phyloP scores from a whole-genome alignment of 2,797 vertebrate genomes.

The Natrix natrix region DNA sequence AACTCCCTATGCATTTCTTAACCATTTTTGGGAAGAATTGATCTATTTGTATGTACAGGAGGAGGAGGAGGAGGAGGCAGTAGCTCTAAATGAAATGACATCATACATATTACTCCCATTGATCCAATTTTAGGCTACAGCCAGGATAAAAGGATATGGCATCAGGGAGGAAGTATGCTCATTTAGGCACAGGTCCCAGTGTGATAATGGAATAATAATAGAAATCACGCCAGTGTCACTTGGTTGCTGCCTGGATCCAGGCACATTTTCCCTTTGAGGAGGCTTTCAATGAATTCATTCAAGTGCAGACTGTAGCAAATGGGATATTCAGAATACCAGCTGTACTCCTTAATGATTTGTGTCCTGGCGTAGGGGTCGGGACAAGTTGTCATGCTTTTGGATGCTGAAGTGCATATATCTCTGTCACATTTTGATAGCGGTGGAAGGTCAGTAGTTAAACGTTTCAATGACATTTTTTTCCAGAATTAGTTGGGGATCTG shows the following conservation, averaged over 20 bases:
- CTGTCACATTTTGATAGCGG: slow-evolving; percentile 57
- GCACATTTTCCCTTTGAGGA: slow-evolving; percentile 65
- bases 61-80: slow-evolving; percentile 49
- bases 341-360: slow-evolving; percentile 66
- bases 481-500: slow-evolving; percentile 48
- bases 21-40: slow-evolving; percentile 87
- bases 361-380: slow-evolving; percentile 44
- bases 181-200: slow-evolving; percentile 84
- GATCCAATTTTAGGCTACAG: slow-evolving; percentile 76
- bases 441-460: slow-evolving; percentile 69
- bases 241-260: slow-evolving; percentile 68
- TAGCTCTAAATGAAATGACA: slow-evolving; percentile 78
- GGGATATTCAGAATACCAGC: slow-evolving; percentile 66
- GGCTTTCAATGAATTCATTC: slow-evolving; percentile 70
- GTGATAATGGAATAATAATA: slow-evolving; percentile 89
- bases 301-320: slow-evolving; percentile 60
- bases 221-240: slow-evolving; percentile 78
- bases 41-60: slow-evolving; percentile 65
- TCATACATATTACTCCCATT: slow-evolving; percentile 78
- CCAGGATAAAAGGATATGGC: slow-evolving; percentile 81
- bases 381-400: slow-evolving; percentile 40
- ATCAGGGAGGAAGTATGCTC: slow-evolving; percentile 81
- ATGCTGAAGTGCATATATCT: slow-evolving; percentile 50
- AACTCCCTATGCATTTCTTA: slow-evolving; percentile 78
- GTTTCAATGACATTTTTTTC: slow-evolving; percentile 50